These are phyloP conservation scores for Eupsilia transversa DNA, from an alignment of 2,888 invertebrate species.

Conservation along the genomic window DNA sequence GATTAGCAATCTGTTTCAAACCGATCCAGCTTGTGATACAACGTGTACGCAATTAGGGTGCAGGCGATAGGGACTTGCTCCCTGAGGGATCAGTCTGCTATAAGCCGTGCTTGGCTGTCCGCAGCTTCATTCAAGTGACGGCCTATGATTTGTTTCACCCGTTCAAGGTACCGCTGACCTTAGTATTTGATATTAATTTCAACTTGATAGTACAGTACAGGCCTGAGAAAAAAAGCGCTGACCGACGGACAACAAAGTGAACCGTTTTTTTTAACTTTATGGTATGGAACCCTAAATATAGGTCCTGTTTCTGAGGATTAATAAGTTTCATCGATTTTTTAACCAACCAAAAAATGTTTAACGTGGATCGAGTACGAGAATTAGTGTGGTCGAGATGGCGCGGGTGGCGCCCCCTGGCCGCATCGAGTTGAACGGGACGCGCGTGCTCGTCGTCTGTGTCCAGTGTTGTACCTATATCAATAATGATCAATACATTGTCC, in stretches of 20 bases:
- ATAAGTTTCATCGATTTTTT: neutral
- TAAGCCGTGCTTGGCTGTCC: too few species aligned
- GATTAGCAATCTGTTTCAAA: too few species aligned
- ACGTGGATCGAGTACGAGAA: neutral
- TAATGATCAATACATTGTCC: neutral
- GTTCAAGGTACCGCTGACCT: neutral
- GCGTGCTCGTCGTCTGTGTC: neutral
- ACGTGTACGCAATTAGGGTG: too few species aligned
- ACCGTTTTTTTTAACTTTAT: neutral
- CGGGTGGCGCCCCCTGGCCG: neutral
- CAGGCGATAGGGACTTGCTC: too few species aligned
- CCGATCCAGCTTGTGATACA: too few species aligned
- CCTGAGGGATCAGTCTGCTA: too few species aligned
- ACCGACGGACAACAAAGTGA: neutral
- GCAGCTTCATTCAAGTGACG: too few species aligned
- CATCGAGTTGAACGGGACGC: too few species aligned
- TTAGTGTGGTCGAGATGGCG: neutral
- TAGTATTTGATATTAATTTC: neutral
- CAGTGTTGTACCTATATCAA: slow-evolving; percentile 7
- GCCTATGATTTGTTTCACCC: neutral
- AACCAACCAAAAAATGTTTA: neutral
- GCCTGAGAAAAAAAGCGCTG: neutral
- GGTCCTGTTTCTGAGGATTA: neutral
- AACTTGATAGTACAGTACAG: neutral
- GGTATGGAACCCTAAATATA: neutral